Evolutionary conservation across 2,113 vertebrate genomes (phyloP).

Genomic region (Gulo gulo): DNA sequence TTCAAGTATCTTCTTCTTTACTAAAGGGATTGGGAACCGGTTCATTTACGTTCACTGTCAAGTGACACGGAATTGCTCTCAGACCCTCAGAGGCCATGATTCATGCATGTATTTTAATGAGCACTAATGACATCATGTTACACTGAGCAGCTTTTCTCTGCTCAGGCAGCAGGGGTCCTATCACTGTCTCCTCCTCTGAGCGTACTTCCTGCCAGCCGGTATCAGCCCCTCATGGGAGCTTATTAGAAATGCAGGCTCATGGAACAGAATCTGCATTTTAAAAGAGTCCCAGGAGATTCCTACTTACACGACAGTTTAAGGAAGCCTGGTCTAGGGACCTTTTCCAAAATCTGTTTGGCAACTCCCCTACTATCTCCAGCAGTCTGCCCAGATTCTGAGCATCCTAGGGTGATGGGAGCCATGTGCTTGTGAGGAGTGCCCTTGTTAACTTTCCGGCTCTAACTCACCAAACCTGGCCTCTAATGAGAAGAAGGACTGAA

Average conservation of each 20-base stretch:
- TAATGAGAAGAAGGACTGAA: not conserved
- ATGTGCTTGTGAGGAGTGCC: not conserved
- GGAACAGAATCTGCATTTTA: not conserved
- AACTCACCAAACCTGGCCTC: not conserved
- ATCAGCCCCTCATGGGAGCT: not conserved
- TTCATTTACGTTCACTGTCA: constrained; percentile 87
- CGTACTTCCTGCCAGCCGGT: accelerated
- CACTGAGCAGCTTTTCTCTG: constrained; percentile 83
- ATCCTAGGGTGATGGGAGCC: not conserved
- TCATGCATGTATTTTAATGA: constrained; percentile 93
- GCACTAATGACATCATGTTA: constrained; percentile 84
- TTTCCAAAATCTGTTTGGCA: not conserved
- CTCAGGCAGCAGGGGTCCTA: constrained; percentile 70
- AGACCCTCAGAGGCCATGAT: constrained; percentile 86
- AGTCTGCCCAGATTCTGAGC: not conserved
- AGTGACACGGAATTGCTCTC: constrained; percentile 92
- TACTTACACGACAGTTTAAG: not conserved
- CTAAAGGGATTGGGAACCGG: constrained; percentile 82
- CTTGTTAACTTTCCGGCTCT: not conserved
- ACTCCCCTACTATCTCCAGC: not conserved
- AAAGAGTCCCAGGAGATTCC: not conserved
- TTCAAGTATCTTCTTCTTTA: constrained; percentile 78
- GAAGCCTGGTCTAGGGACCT: not conserved
- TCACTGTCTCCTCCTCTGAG: not conserved
- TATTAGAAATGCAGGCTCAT: not conserved